These are phyloP conservation scores for Connochaetes taurinus DNA, from an alignment of 2,113 vertebrate species.

Conservation along the genomic window DNA sequence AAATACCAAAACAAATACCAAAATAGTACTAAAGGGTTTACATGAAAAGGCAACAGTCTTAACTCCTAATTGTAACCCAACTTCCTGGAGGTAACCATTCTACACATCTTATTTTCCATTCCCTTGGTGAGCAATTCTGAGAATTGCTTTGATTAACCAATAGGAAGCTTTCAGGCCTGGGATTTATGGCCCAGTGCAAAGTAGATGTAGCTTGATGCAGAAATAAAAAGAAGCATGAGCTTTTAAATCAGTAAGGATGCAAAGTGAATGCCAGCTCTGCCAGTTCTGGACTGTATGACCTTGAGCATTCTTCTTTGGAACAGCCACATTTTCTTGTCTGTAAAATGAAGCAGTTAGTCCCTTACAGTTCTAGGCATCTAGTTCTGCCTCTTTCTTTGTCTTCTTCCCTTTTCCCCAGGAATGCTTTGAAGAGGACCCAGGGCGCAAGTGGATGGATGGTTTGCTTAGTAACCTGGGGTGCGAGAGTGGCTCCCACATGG, in stretches of 20 bases:
- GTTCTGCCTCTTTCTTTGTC: neutral
- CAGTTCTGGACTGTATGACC: neutral
- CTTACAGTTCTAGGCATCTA: neutral
- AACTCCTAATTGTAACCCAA: neutral
- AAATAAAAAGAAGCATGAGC: neutral
- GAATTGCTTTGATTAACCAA: constrained; percentile 37
- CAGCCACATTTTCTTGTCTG: constrained; percentile 15
- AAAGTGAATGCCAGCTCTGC: neutral
- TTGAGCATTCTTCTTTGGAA: constrained; percentile 17
- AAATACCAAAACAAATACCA: neutral
- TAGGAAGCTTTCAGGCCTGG: neutral
- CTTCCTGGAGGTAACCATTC: neutral
- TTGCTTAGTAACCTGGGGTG: constrained; percentile 76
- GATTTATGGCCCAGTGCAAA: neutral
- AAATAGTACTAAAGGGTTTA: neutral
- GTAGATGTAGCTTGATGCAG: neutral
- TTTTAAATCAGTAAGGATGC: constrained; percentile 1
- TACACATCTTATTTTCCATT: neutral
- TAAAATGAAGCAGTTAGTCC: constrained; percentile 10
- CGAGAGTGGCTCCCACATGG: constrained; percentile 39
- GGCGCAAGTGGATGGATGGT: constrained; percentile 83
- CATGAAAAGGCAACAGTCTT: neutral
- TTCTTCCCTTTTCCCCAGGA: constrained; percentile 70
- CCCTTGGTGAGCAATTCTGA: constrained; percentile 20
- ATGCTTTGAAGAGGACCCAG: constrained; percentile 84